Evolutionary conservation across 2,113 vertebrate species (phyloP), one percentile per base, ranked within the genome.

Genomic region (Pitta sordida): DNA sequence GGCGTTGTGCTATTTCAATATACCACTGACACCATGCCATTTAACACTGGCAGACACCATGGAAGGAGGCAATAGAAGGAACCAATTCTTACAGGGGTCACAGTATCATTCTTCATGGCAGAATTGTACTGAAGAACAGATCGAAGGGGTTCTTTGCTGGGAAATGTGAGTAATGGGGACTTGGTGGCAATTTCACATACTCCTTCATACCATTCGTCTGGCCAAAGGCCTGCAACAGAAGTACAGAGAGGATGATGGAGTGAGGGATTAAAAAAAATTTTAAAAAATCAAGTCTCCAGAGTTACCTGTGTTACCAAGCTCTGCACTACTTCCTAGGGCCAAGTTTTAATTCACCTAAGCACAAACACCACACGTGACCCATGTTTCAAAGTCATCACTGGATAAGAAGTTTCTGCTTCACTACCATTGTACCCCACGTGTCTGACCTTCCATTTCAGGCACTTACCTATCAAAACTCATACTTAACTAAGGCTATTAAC

Each of bases 61-160:
- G 17, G 71, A 76, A 85, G 18, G 37, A 69, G 32, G 20, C 2
- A 78, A 68, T 1, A 67, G 17, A 80, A 86, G 13, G 74, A 63
- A 78, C 29, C 0, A 49, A 71, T 46, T 73, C 96, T 95, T 97
- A 99, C 99, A 39, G 98, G 97, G 7, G 99, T 99, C 62, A 99
- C 99, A 0, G 99, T 99, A 94, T 99, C 99, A 1, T 99, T 99
- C 96, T 99, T 99, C 97, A 99, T 98, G 70, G 99, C 99, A 1
- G 99, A 99, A 96, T 99, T 99, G 95, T 99, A 99, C 91, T 99
- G 99, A 52, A 99, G 98, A 43, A 99, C 99, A 20, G 99, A 99
- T 10, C 99, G 98, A 63, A 99, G 98, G 1, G 99, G 99, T 82
- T 99, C 99, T 91, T 98, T 99, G 92, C 99, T 99, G 65, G 99